Percentiles rank a stretch among this genome's conserved stretches.
Evolutionary conservation across 2,797 vertebrate genomes (phyloP).

Genomic region (Notolabrus celidotus): DNA sequence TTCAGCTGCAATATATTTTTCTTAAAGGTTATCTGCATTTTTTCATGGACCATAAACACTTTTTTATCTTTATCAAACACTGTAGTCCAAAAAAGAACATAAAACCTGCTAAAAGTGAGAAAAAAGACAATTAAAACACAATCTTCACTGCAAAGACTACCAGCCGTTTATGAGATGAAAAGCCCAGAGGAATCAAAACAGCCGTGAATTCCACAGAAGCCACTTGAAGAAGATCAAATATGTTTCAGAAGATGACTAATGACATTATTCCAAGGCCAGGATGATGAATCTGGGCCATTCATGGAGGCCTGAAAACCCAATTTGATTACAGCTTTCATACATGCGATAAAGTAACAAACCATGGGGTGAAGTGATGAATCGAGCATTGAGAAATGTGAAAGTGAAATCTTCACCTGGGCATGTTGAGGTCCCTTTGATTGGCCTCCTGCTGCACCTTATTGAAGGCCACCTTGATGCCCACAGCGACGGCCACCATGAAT

Average conservation of each 20-base stretch:
- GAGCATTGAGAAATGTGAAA: constrained; percentile 3
- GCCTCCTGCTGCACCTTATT: constrained; percentile 94
- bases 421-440: constrained; percentile 91
- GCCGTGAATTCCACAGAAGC: constrained; percentile 44
- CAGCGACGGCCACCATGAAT: constrained; percentile 92
- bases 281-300: constrained; percentile 65
- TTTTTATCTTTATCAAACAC: constrained; percentile 5
- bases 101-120: constrained; percentile 28
- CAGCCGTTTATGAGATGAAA: constrained; percentile 26
- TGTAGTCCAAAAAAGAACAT: constrained; percentile 12
- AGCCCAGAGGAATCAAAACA: constrained; percentile 47
- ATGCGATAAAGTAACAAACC: constrained; percentile 20
- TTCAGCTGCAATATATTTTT: too few relatives aligned
- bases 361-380: constrained; percentile 22
- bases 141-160: constrained; percentile 38
- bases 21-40: constrained; percentile 5
- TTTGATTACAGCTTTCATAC: constrained; percentile 42
- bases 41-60: constrained; percentile 14
- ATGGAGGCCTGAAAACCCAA: constrained; percentile 57
- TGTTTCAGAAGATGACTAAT: constrained; percentile 68
- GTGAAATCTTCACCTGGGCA: constrained; percentile 88
- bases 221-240: constrained; percentile 59
- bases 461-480: constrained; percentile 93
- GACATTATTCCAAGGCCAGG: constrained; percentile 58
- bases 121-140: constrained; percentile 4